These are phyloP conservation scores for Drosophila nigricruria DNA, from an alignment of 2,888 invertebrate species.

Conservation along the genomic window DNA sequence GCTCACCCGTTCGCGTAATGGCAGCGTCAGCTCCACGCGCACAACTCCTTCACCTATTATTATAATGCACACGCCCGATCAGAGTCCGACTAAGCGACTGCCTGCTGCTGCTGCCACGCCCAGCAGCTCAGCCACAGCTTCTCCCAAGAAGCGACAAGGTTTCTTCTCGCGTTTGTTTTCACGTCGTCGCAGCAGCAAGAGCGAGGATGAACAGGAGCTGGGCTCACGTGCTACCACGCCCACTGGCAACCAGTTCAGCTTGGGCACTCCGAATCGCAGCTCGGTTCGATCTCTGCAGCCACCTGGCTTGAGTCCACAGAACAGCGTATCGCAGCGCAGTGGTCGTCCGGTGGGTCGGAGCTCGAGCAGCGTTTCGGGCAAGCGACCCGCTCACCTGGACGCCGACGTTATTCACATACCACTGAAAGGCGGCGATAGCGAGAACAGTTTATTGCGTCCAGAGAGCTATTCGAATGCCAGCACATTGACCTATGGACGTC, in stretches of 20 bases:
- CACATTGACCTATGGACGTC: conserved; percentile 83
- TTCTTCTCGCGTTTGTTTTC: conserved; percentile 89
- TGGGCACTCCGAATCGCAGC: conserved; percentile 81
- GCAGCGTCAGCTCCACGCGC: conserved; percentile 78
- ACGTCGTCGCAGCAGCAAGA: conserved; percentile 85
- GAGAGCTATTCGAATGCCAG: conserved; percentile 84
- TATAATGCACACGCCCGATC: conserved; percentile 85
- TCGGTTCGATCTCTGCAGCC: conserved; percentile 83
- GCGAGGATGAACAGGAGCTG: conserved; percentile 74
- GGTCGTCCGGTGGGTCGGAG: conserved; percentile 87
- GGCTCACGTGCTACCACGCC: conserved; percentile 73
- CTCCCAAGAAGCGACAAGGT: conserved; percentile 88
- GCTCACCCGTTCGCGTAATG: conserved; percentile 70
- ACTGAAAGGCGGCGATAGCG: conserved; percentile 87
- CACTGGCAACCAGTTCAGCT: conserved; percentile 79
- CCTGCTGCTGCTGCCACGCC: conserved; percentile 73
- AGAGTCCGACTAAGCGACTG: conserved; percentile 86
- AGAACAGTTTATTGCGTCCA: conserved; percentile 86
- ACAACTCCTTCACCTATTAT: conserved; percentile 84
- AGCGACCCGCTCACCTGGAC: conserved; percentile 86
- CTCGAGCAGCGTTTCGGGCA: conserved; percentile 88
- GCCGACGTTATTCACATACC: conserved; percentile 89
- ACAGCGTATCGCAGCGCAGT: conserved; percentile 41
- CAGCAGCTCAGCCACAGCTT: conserved; percentile 75
- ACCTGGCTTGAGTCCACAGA: conserved; percentile 85